phyloP scores from a whole-genome alignment of 2,888 invertebrate species.

The Incurvaria masculella region DNA sequence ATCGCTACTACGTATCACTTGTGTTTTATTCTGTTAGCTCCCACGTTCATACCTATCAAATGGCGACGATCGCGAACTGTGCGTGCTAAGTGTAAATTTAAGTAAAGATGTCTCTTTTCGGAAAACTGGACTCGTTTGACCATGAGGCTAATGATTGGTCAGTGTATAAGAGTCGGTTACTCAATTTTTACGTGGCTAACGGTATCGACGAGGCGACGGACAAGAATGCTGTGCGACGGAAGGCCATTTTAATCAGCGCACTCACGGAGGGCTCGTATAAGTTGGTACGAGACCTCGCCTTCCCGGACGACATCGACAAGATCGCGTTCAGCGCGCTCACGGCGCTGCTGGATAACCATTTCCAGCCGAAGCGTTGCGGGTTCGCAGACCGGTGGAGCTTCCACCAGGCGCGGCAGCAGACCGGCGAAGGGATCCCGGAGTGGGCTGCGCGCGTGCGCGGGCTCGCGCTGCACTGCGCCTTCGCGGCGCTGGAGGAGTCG shows the following conservation, averaged over 20 bases:
- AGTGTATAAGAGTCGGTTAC: slow-evolving; percentile 11
- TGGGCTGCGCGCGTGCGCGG: slow-evolving; percentile 15
- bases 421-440: slow-evolving; percentile 5
- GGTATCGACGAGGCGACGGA: slow-evolving; percentile 11
- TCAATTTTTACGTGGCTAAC: slow-evolving; percentile 16
- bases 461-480: slow-evolving; percentile 12
- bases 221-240: background rate
- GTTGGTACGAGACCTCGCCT: slow-evolving; percentile 14
- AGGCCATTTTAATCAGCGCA: slow-evolving; percentile 14
- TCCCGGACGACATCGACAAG: slow-evolving; percentile 14
- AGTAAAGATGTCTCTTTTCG: too few relatives aligned
- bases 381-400: slow-evolving; percentile 17
- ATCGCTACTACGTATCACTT: too few relatives aligned
- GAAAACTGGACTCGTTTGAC: slow-evolving; percentile 10
- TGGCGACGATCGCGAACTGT: too few relatives aligned
- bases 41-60: too few relatives aligned
- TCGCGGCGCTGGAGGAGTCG: slow-evolving; percentile 13
- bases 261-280: slow-evolving; percentile 14
- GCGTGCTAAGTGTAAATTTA: too few relatives aligned
- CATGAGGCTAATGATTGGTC: slow-evolving; percentile 13
- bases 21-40: too few relatives aligned
- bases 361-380: slow-evolving; percentile 18
- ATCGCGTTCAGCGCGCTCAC: slow-evolving; percentile 8
- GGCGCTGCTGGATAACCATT: slow-evolving; percentile 17
- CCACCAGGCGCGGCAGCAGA: slow-evolving; percentile 8